Base-by-base conservation (phyloP, 2,888 invertebrate species). In the Sepiola atlantica region DNA sequence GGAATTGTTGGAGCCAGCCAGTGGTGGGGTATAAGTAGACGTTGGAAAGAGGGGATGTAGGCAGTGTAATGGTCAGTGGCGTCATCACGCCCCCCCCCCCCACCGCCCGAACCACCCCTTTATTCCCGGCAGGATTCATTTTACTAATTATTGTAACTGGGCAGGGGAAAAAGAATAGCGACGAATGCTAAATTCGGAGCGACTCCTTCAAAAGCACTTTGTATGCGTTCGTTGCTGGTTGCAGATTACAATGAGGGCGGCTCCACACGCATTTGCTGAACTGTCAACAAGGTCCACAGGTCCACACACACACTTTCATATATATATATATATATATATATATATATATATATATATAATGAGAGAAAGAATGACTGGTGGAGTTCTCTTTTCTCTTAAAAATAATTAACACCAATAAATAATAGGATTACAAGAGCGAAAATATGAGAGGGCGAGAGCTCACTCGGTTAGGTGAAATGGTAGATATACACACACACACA, bases 131-230 rank as follows among this genome's bases (percentile, higher is more conserved):
- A 77, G 77, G 77, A 77, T 77, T 77, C 77, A 77, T n/a, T 77
- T n/a, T 77, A 77, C 77, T 77, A 77, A 77, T 77, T 77, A 77
- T 77, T n/a, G 77, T 77, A 77, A n/a, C n/a, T 77, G 77, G 14
- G 77, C 77, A 77, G n/a, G 77, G n/a, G 77, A n/a, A 77, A n/a
- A 77, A 77, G 77, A 77, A 77, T 77, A 18, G 77, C n/a, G 16
- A 77, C n/a, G 77, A 77, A 77, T 77, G n/a, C 77, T 77, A 77
- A 77, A 77, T 77, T 32, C 77, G 32, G 77, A 77, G 77, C 77
- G 77, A 77, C n/a, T n/a, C 32, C 32, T n/a, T 32, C n/a, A 12
- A 16, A 45, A 77, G 77, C 77, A n/a, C n/a, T 77, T n/a, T 77
- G n/a, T n/a, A 77, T 77, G n/a, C 77, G 77, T 77, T 77, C 16